Evolutionary conservation across 2,888 invertebrate genomes (phyloP).

Genomic region (Halocaridina rubra): DNA sequence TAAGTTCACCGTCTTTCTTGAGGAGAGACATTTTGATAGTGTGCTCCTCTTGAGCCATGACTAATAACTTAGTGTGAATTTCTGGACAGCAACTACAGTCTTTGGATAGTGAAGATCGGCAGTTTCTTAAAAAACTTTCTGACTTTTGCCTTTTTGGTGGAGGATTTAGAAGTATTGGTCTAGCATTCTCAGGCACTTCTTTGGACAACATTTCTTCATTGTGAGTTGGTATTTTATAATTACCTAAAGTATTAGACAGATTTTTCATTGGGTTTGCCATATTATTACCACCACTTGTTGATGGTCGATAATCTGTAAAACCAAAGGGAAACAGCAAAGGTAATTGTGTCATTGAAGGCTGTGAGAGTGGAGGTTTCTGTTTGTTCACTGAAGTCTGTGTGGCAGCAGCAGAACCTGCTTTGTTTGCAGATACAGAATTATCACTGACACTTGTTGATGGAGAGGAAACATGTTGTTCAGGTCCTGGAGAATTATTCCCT

Average conservation of each 20-base stretch:
- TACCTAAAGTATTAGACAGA: not conserved
- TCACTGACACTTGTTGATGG: not conserved
- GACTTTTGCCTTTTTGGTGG: not conserved
- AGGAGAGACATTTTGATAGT: not conserved
- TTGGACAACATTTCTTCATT: not conserved
- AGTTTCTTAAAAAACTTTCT: no score
- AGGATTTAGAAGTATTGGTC: not conserved
- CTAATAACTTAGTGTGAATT: not conserved
- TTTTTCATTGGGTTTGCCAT: not conserved
- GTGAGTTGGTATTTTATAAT: not conserved
- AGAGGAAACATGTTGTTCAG: not conserved
- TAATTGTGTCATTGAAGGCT: not conserved
- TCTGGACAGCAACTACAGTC: conserved; percentile 17
- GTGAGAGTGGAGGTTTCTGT: not conserved
- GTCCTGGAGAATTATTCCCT: not conserved
- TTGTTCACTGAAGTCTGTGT: not conserved
- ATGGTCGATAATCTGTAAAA: no score
- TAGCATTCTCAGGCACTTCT: not conserved
- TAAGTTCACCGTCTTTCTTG: conserved; percentile 9
- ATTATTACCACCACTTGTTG: no score
- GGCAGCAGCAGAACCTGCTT: not conserved
- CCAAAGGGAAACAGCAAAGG: no score
- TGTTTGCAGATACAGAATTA: not conserved
- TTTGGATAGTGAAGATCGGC: not conserved
- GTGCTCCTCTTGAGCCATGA: conserved; percentile 18